Base-by-base conservation (phyloP, 2,888 invertebrate genomes). In the Allygus modestus region DNA sequence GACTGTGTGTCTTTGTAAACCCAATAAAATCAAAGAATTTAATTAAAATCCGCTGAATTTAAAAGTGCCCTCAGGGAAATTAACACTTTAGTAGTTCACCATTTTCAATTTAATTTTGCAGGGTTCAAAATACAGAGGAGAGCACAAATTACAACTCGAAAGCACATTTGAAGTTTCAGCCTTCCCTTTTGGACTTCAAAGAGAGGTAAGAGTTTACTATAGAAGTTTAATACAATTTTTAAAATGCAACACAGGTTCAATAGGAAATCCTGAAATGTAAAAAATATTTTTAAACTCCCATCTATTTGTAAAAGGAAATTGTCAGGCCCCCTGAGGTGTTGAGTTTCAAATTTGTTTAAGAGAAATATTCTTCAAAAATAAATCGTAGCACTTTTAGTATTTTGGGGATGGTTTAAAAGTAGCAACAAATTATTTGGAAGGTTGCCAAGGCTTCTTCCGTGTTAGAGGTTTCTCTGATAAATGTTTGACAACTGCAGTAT, bases 141-240 rank as follows among this genome's bases (percentile, higher is more conserved):
- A 81, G 81, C 69, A 82, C 81, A 79, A 84, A 65, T 41, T 26
- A 65, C 75, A 86, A 81, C 73, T 83, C 84, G 37, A 86, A 85
- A 83, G 89, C 91, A 86, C 90, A 92, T 86, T 90, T 93, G 87
- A 91, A 91, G 89, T 94, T 95, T 90, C 93, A 94, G 89, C 95
- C 95, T 87, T 92, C 93, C 88, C 91, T 93, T 89, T 91, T 95
- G 89, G 94, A 95, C 91, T 95, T 95, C 90, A 93, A 93, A 90
- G 92, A 94, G 90, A 94, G 94, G 95, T 94, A 90, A 90, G 90
- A 90, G 7, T 37, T n/a, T 31, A 9, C 5, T 31, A 1, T 65
- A 15, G 86, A 71, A 82, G 17, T 84, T 58, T 85, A 82, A 46
- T 15, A 4, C 46, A 46, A 46, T 46, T 17, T 15, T 46, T 9